Evolutionary conservation across 1,140 invertebrate species (phyloP).

Genomic region (Drosophila dunni): DNA sequence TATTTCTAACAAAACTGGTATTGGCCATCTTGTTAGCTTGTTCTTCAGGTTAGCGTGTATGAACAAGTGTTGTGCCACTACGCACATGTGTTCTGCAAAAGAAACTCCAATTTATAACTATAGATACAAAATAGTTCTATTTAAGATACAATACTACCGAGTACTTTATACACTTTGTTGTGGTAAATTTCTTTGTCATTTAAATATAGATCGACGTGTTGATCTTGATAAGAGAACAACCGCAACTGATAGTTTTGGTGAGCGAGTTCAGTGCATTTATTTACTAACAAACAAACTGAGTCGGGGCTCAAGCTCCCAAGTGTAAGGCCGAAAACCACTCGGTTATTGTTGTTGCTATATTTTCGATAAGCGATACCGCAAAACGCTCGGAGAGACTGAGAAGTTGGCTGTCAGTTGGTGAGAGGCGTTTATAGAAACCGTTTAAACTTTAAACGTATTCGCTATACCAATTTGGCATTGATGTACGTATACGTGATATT

Average conservation of each 20-base stretch:
- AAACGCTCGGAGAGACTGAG: not conserved
- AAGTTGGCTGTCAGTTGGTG: conserved; percentile 5
- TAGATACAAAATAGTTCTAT: not conserved
- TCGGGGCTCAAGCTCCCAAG: conserved; percentile 15
- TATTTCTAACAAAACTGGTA: conserved; percentile 24
- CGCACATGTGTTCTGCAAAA: conserved; percentile 9
- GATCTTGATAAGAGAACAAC: conserved; percentile 18
- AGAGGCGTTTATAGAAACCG: conserved; percentile 19
- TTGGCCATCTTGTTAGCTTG: conserved; percentile 19
- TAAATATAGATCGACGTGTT: not conserved
- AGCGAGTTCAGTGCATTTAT: conserved; percentile 33
- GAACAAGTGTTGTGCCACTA: conserved; percentile 16
- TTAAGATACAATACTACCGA: not conserved
- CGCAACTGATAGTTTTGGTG: conserved; percentile 20
- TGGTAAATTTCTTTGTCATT: conserved; percentile 5
- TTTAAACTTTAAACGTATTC: conserved; percentile 40
- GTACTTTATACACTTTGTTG: not conserved
- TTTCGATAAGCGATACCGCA: conserved; percentile 32
- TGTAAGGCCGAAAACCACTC: conserved; percentile 9
- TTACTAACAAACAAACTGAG: conserved; percentile 40
- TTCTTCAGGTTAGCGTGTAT: conserved; percentile 21
- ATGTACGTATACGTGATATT: conserved; percentile 51
- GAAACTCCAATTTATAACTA: not conserved
- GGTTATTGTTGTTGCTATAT: not conserved
- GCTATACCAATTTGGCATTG: conserved; percentile 38